Percentiles rank a stretch among this genome's conserved stretches.
These are phyloP conservation scores for Amblyornis subalaris DNA, from an alignment of 2,113 vertebrate species.

Conservation along the genomic window DNA sequence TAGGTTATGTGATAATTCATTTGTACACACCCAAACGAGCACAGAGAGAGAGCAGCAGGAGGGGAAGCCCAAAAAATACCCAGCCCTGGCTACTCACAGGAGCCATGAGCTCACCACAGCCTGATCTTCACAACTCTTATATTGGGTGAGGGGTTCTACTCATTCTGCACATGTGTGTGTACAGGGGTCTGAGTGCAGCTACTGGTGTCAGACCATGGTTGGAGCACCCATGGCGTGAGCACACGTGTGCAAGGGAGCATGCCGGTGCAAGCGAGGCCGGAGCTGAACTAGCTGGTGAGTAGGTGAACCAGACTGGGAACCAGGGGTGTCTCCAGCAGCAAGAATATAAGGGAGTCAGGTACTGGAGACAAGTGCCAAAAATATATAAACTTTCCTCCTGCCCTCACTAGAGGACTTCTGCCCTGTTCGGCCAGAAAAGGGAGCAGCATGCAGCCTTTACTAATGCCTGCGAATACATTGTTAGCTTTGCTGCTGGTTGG, in stretches of 20 bases:
- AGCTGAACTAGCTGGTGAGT: neutral
- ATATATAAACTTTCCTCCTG: rapidly evolving
- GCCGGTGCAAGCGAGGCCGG: neutral
- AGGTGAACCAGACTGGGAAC: neutral
- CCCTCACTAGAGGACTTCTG: neutral
- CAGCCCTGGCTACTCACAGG: neutral
- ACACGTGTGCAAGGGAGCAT: rapidly evolving
- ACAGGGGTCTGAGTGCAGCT: neutral
- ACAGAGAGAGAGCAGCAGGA: neutral
- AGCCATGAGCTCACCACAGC: neutral
- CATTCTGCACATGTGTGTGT: rapidly evolving
- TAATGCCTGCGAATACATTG: neutral
- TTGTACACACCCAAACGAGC: neutral
- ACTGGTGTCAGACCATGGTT: rapidly evolving
- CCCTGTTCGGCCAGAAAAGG: neutral
- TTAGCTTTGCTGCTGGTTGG: rapidly evolving
- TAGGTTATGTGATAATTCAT: neutral
- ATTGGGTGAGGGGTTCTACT: neutral
- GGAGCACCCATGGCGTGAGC: neutral
- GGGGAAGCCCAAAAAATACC: neutral
- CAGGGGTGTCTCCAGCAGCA: neutral
- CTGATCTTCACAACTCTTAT: neutral
- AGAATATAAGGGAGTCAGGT: neutral
- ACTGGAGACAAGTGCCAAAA: neutral
- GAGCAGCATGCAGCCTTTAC: neutral